Percentiles rank a stretch among this genome's conserved stretches.
phyloP scores from a whole-genome alignment of 2,797 vertebrate genomes.

The Mus spretus region DNA sequence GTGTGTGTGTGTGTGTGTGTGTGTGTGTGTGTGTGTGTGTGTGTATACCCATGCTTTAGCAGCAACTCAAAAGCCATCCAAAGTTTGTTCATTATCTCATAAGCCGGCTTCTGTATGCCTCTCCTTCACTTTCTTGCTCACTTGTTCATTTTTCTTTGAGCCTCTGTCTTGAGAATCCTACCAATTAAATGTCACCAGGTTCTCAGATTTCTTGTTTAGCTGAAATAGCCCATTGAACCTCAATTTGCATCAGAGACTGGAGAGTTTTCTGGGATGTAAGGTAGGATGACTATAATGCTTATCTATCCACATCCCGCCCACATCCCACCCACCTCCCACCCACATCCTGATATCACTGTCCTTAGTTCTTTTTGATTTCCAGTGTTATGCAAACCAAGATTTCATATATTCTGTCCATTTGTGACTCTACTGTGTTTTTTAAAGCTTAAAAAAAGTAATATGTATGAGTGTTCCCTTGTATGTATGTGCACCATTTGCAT shows the following conservation, averaged over 20 bases:
- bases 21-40: too few species aligned
- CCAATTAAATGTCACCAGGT: neutral
- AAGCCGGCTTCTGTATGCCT: neutral
- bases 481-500: neutral
- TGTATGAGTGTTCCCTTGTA: neutral
- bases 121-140: neutral
- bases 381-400: neutral
- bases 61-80: neutral
- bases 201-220: neutral
- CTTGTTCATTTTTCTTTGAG: neutral
- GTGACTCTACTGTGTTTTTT: neutral
- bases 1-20: neutral
- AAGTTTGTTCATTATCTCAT: neutral
- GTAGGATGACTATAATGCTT: neutral
- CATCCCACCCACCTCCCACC: neutral
- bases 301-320: neutral
- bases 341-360: neutral
- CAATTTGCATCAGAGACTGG: neutral
- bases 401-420: neutral
- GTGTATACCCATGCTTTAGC: neutral
- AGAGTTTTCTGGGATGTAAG: neutral
- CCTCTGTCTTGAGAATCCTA: conserved; percentile 1
- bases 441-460: neutral
- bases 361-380: neutral
- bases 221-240: neutral